These are phyloP conservation scores for Cerastoderma edule DNA, from an alignment of 2,888 invertebrate species.

Conservation along the genomic window DNA sequence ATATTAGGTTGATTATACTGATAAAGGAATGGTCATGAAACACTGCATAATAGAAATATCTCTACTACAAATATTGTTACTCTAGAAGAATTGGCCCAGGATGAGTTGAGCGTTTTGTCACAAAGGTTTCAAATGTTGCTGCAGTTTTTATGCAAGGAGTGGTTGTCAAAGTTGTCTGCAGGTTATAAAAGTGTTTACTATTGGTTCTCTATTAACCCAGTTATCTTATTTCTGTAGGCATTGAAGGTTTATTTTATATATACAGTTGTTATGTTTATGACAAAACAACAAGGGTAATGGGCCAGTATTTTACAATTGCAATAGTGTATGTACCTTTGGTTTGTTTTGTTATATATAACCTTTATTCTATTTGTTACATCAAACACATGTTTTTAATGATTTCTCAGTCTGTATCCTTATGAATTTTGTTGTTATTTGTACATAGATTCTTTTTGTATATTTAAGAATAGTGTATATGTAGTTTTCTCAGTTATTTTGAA, in stretches of 20 bases:
- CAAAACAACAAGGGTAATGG: not conserved
- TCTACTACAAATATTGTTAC: too few species aligned
- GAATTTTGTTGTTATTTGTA: not conserved
- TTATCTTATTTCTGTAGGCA: not conserved
- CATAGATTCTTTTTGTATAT: not conserved
- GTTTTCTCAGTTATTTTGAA: not conserved
- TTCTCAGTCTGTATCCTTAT: not conserved
- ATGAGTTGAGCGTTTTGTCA: too few species aligned
- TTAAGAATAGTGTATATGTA: not conserved
- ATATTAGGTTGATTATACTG: too few species aligned
- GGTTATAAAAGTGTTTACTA: too few species aligned
- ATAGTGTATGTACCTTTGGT: not conserved
- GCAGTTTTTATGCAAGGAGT: too few species aligned
- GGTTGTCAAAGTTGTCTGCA: too few species aligned
- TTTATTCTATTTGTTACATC: not conserved
- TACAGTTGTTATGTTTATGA: not conserved
- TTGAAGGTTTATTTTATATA: not conserved
- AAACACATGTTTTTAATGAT: not conserved
- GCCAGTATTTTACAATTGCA: constrained; percentile 15
- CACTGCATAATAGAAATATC: too few species aligned
- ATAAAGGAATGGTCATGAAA: too few species aligned
- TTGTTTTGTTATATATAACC: not conserved
- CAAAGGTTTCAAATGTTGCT: too few species aligned
- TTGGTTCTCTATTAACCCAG: too few species aligned
- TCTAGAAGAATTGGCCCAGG: too few species aligned